Base-by-base conservation (phyloP, 2,888 invertebrate genomes). In the Hirtodrosophila cameraria region DNA sequence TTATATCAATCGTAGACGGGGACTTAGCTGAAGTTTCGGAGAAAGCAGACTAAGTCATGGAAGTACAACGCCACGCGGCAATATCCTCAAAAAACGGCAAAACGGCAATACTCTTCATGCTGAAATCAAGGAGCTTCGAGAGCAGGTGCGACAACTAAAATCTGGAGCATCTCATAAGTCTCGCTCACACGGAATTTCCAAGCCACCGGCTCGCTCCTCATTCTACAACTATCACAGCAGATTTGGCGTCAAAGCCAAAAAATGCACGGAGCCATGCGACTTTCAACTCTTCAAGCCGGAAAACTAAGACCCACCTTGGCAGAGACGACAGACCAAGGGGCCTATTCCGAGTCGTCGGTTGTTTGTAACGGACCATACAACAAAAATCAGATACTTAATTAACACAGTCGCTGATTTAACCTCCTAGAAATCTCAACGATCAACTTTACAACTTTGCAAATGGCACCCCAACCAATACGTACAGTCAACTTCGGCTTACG, bases 401-500 rank as follows among this genome's bases (percentile, higher is more conserved):
- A n/a, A 35, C n/a, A 35, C 35, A 9, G 18, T n/a, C 8, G 35
- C 35, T 16, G 35, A 35, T 16, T 35, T 39, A 23, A 8, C 38
- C 23, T 2, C n/a, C 20, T 7, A 23, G 18, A 38, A n/a, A 11
- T 38, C 38, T 11, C 12, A 23, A n/a, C 8, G 7, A 2, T 2
- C 18, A 18, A 4, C 38, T 1, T 5, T 2, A 5, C 9, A 35
- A 35, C 35, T 35, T 15, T 35, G 35, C 35, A 35, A 35, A 35
- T 4, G 35, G 35, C 15, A 18, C 35, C 3, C 15, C 35, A 9
- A 18, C 16, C 35, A 35, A 35, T 15, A 43, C 43, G 15, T n/a
- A 8, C 31, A 43, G 25, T 41, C 2, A 41, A 27, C 25, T 13
- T 41, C 41, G 41, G 41, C 23, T 41, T 41, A 2, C n/a, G 30